Percentiles rank a stretch among this genome's conserved stretches.
These are phyloP conservation scores for Limnephilus marmoratus DNA, from an alignment of 2,888 invertebrate species.

Conservation along the genomic window DNA sequence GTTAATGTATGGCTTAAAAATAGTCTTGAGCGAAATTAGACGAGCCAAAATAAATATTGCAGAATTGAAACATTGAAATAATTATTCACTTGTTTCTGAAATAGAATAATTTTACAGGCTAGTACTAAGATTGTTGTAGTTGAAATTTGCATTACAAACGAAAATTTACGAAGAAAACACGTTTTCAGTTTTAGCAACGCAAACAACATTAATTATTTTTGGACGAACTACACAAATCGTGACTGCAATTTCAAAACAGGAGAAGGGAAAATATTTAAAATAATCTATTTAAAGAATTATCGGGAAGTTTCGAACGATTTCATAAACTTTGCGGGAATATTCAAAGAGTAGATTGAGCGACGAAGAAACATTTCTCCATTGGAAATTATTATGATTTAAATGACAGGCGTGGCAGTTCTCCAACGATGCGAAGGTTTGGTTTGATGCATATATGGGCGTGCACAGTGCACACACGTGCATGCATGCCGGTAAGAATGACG, in stretches of 20 bases:
- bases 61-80: conserved; percentile 18
- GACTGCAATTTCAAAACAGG: background rate
- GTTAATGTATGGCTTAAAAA: background rate
- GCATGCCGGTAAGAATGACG: conserved; percentile 32
- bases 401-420: conserved; percentile 6
- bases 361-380: background rate
- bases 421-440: conserved; percentile 16
- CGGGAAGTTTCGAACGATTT: background rate
- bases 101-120: background rate
- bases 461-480: background rate
- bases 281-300: background rate
- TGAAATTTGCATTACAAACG: background rate
- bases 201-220: background rate
- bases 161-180: background rate
- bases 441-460: conserved; percentile 25
- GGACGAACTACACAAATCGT: background rate
- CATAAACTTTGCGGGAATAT: background rate
- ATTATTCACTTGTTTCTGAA: conserved; percentile 25
- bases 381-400: background rate
- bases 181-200: background rate
- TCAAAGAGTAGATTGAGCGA: background rate
- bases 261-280: background rate
- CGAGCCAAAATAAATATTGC: conserved; percentile 39
- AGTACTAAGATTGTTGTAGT: background rate
- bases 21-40: background rate